phyloP scores from a whole-genome alignment of 1,140 invertebrate species.

The Sarcophaga peregrina region DNA sequence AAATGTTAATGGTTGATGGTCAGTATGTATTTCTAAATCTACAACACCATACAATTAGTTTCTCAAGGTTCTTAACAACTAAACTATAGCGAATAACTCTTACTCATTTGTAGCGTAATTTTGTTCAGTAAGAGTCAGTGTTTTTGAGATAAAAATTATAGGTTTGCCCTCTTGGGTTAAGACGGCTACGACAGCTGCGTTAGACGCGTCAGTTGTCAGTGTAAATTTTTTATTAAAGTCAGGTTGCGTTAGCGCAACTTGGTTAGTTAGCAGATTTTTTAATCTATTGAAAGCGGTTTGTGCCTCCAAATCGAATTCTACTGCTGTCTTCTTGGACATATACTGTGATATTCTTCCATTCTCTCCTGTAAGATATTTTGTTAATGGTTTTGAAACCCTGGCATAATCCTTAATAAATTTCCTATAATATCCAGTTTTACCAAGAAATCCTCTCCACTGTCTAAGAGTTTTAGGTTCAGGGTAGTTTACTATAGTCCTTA shows the following conservation, averaged over 20 bases:
- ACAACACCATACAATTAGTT: constrained; percentile 52
- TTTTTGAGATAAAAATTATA: constrained; percentile 49
- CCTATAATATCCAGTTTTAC: constrained; percentile 54
- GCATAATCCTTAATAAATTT: constrained; percentile 52
- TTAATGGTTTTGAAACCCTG: constrained; percentile 51
- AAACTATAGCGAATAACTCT: constrained; percentile 64
- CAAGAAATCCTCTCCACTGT: constrained; percentile 52
- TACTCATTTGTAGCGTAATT: constrained; percentile 52
- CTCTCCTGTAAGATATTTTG: constrained; percentile 46
- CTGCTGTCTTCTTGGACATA: constrained; percentile 16
- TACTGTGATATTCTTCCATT: constrained; percentile 46
- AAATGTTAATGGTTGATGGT: constrained; percentile 65
- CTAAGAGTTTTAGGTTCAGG: constrained; percentile 50
- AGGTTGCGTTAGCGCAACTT: constrained; percentile 59
- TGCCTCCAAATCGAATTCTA: constrained; percentile 37
- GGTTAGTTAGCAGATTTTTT: constrained; percentile 59
- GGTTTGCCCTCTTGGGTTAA: constrained; percentile 55
- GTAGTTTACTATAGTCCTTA: constrained; percentile 45
- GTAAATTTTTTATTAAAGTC: constrained; percentile 55
- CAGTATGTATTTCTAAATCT: constrained; percentile 51
- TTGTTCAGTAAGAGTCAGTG: constrained; percentile 60
- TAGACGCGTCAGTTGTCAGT: constrained; percentile 54
- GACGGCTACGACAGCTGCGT: constrained; percentile 54
- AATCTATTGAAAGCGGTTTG: constrained; percentile 60
- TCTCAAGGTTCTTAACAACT: constrained; percentile 62